Evolutionary conservation across 2,797 vertebrate genomes (phyloP), one percentile per base, ranked within the genome.

Genomic region (Craterocephalus amniculus): DNA sequence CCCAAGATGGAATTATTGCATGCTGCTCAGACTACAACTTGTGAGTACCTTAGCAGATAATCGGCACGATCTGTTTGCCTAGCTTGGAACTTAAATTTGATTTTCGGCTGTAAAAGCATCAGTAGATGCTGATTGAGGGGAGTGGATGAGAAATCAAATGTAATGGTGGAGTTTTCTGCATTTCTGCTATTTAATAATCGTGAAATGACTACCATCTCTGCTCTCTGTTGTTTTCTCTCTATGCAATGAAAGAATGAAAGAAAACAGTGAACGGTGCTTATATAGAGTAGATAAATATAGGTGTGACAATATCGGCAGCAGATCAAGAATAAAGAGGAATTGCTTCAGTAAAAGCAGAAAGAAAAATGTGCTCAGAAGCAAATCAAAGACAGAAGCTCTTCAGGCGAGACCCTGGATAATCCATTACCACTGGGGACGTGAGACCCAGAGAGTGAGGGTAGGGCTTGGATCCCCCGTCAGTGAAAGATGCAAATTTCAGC

Each of bases 331-430:
- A 45, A 64, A 55, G 67, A 65, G 58, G 59, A 85, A 78, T 84
- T 58, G 83, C 76, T 77, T 69, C 18, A 32, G 68, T 52, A 27
- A 51, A 74, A 49, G 67, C 57, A 43, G 62, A 68, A 29, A 61
- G 64, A n/a, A 70, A 70, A 76, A 80, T 63, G 68, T 79, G 73
- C 68, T 84, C 35, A 73, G 70, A 80, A 74, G 66, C 74, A 85
- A 89, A 87, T 87, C 81, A 81, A 78, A 84, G 83, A 81, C 62
- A 76, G 74, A 49, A 58, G 71, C 74, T 80, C 72, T 81, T 83
- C 61, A 84, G 77, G 75, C 76, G 55, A 81, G 67, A 79, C 72
- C 58, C 45, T 2, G 49, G 79, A 85, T 86, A 85, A 91, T 88
- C 80, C 73, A 81, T 86, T 83, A 83, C 78, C 79, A 58, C 82